A percentile compares a stretch with the other conserved stretches of the same genome.
Conservation (phyloP, 2,797 vertebrate species). For the Uromys caudimaculatus region DNA sequence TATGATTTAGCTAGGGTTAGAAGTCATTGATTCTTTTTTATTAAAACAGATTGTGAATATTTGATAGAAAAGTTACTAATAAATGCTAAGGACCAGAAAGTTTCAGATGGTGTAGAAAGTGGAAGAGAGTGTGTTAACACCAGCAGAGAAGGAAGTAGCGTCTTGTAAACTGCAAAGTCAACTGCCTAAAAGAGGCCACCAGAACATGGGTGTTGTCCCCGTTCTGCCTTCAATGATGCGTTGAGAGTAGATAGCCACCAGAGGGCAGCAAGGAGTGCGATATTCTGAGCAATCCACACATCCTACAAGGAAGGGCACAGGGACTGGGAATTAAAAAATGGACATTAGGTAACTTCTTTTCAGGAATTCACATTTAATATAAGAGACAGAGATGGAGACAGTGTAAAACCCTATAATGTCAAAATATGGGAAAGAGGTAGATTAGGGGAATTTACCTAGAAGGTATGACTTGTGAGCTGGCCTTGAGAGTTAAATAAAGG, state of each 20-base stretch:
- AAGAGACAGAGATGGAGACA: not conserved
- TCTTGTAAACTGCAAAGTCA: not conserved
- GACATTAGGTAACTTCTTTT: not conserved
- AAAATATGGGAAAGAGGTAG: not conserved
- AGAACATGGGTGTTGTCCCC: not conserved
- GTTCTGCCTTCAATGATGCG: not conserved
- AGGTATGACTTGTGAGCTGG: not conserved
- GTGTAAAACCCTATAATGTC: not conserved
- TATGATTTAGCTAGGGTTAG: not conserved
- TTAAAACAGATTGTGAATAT: not conserved
- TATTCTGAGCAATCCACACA: not conserved
- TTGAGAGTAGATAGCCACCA: not conserved
- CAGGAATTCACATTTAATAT: not conserved
- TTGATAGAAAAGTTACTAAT: not conserved
- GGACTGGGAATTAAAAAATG: slow-evolving; percentile 6
- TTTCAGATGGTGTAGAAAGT: not conserved
- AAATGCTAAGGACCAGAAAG: not conserved
- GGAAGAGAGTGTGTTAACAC: not conserved
- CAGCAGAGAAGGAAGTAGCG: not conserved
- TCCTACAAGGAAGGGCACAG: not conserved
- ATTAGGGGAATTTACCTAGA: not conserved
- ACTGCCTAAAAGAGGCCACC: not conserved
- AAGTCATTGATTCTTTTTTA: not conserved
- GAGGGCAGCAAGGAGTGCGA: not conserved
- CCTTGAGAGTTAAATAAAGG: not conserved